Percentiles rank a stretch among this genome's conserved stretches.
Conservation (phyloP, 2,113 vertebrate genomes). For the Crotalus tigris region DNA sequence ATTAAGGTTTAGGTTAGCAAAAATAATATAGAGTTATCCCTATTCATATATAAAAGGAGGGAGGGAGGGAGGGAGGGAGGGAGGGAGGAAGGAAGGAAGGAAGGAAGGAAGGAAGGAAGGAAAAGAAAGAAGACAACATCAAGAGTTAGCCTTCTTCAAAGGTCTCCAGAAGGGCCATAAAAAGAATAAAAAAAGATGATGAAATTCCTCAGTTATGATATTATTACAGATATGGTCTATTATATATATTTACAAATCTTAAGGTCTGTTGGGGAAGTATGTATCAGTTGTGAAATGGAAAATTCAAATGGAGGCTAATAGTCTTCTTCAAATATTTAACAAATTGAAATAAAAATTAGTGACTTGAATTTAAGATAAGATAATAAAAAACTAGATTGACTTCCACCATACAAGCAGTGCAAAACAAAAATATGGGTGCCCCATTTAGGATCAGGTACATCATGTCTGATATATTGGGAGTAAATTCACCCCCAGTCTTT, state of each 20-base stretch:
- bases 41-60: slow-evolving; percentile 67
- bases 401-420: not conserved
- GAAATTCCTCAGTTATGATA: not conserved
- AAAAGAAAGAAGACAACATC: not conserved
- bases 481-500: not conserved
- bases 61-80: not conserved
- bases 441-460: not conserved
- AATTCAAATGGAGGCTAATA: not conserved
- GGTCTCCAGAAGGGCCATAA: not conserved
- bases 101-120: not conserved
- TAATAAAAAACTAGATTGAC: not conserved
- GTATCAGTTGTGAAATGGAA: not conserved
- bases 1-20: not conserved
- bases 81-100: not conserved
- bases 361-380: not conserved
- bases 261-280: not conserved
- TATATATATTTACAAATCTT: not conserved
- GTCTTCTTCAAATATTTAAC: not conserved
- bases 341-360: not conserved
- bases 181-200: not conserved
- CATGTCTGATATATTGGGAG: not conserved
- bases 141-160: not conserved
- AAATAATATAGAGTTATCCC: not conserved
- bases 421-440: not conserved
- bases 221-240: not conserved